Evolutionary conservation across 2,888 invertebrate species (phyloP).

Genomic region (Drosophila maculinotata): DNA sequence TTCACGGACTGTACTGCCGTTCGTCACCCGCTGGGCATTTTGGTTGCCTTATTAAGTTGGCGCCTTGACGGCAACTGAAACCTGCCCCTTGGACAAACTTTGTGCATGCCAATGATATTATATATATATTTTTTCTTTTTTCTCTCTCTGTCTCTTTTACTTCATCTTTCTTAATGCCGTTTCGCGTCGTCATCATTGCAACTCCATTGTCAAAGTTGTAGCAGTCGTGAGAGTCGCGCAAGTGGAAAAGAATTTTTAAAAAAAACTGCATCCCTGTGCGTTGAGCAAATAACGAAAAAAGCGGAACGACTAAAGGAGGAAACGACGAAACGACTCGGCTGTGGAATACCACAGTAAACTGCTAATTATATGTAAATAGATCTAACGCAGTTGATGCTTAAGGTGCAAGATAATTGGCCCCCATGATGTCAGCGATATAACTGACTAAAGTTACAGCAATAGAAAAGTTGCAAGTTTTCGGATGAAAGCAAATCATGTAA

Average conservation of each 20-base stretch:
- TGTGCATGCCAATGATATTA: conserved; percentile 68
- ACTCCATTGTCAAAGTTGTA: conserved; percentile 73
- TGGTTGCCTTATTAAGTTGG: conserved; percentile 78
- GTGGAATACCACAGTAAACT: conserved; percentile 50
- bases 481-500: background rate
- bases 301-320: background rate
- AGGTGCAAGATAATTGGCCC: conserved; percentile 69
- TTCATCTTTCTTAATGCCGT: conserved; percentile 12
- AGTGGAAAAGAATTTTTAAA: conserved; percentile 37
- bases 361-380: conserved; percentile 80
- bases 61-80: conserved; percentile 64
- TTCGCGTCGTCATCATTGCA: conserved; percentile 64
- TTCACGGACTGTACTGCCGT: conserved; percentile 9
- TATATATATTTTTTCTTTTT: conserved; percentile 14
- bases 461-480: background rate
- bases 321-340: conserved; percentile 20
- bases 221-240: conserved; percentile 32
- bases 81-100: conserved; percentile 54
- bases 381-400: conserved; percentile 51
- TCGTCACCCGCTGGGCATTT: conserved; percentile 67
- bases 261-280: conserved; percentile 38
- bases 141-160: conserved; percentile 4
- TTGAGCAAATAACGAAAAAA: conserved; percentile 49
- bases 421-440: conserved; percentile 38
- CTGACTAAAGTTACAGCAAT: conserved; percentile 7